Percentiles rank a stretch among this genome's conserved stretches.
Conservation (phyloP, 2,113 vertebrate genomes). For the Ondatra zibethicus region DNA sequence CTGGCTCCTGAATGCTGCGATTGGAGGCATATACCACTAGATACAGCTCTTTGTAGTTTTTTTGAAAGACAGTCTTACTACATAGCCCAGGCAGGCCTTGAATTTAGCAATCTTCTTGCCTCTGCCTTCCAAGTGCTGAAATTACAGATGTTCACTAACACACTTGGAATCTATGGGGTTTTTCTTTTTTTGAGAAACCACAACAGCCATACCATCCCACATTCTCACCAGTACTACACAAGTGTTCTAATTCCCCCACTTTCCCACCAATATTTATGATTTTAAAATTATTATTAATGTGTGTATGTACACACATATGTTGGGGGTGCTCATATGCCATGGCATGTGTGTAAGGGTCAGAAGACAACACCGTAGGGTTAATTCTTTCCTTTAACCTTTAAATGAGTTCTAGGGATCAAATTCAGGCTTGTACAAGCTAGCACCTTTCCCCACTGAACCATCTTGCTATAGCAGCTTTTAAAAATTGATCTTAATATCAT, state of each 20-base stretch:
- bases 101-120: background rate
- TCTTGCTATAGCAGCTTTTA: background rate
- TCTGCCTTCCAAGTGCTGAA: background rate
- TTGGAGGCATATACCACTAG: background rate
- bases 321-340: background rate
- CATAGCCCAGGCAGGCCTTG: background rate
- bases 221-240: background rate
- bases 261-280: background rate
- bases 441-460: background rate
- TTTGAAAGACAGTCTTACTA: background rate
- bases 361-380: background rate
- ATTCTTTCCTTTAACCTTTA: background rate
- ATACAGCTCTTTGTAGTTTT: background rate
- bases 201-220: background rate
- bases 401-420: background rate
- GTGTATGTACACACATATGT: background rate
- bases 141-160: background rate
- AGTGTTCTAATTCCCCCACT: background rate
- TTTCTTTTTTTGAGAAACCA: background rate
- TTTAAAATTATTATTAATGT: background rate
- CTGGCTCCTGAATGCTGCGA: background rate
- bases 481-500: too few relatives aligned
- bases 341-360: background rate
- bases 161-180: background rate
- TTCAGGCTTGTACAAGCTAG: background rate